Base-by-base conservation (phyloP, 1,140 invertebrate genomes). In the Ceratitis capitata region DNA sequence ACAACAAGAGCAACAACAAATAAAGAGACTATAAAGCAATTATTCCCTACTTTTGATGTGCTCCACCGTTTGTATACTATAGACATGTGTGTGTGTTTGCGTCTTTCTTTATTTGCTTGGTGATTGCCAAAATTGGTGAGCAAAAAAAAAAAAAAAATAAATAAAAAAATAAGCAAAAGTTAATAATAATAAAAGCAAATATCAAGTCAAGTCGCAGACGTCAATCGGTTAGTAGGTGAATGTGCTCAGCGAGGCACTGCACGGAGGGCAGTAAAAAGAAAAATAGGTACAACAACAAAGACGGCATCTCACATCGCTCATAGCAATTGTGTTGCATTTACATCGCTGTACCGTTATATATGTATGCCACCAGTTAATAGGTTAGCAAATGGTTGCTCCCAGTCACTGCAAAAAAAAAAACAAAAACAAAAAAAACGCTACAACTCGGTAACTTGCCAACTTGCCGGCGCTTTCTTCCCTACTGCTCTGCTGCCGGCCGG, bases 351-450 rank as follows among this genome's bases (percentile, higher is more conserved):
- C 29, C 32, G 9, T 69, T 69, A 29, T 69, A 16, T 69, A 16
- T 45, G 19, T 78, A 19, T 78, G 69, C 64, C 64, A 74, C 64
- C 45, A 45, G 69, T 45, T 78, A 78, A 78, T 14, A 78, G 69
- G 2, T 23, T 39, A 42, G 7, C 61, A 39, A 69, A 69, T 39
- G 61, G 10, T 6, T 69, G 10, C 29, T 78, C 39, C 69, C n/a
- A 45, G 69, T 78, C 7, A 35, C 69, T 47, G 12, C 61, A n/a
- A n/a, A n/a, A n/a, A n/a, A n/a, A n/a, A n/a, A n/a, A n/a, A n/a
- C n/a, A n/a, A n/a, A n/a, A n/a, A n/a, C n/a, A n/a, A n/a, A n/a
- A n/a, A n/a, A n/a, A n/a, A n/a, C n/a, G n/a, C n/a, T n/a, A n/a
- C n/a, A n/a, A n/a, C n/a, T n/a, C n/a, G n/a, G n/a, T n/a, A n/a